Evolutionary conservation across 2,113 vertebrate genomes (phyloP).

Genomic region (Carassius auratus): DNA sequence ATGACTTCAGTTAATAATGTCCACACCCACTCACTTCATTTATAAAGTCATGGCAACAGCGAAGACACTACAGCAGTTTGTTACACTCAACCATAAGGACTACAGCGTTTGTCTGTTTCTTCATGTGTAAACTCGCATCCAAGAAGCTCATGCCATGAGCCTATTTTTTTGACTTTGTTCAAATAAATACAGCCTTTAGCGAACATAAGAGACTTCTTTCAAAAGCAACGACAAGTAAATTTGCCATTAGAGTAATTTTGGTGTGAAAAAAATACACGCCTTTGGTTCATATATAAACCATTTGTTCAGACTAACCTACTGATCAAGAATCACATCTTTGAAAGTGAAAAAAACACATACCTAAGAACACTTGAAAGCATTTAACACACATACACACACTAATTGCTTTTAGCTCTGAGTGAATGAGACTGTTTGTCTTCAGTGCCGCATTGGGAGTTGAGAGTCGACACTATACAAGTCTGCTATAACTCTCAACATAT

Average conservation of each 20-base stretch:
- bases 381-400: conserved; percentile 45
- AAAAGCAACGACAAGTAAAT: neutral
- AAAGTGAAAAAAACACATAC: conserved; percentile 20
- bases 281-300: neutral
- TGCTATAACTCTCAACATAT: conserved; percentile 61
- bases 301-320: neutral
- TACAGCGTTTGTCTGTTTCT: neutral
- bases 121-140: neutral
- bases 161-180: neutral
- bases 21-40: conserved; percentile 5
- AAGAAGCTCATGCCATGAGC: neutral
- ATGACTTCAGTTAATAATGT: neutral
- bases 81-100: neutral
- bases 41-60: neutral
- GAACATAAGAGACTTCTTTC: neutral
- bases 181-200: neutral
- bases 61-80: neutral
- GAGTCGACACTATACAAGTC: conserved; percentile 57
- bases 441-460: conserved; percentile 54
- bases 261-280: neutral
- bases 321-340: neutral
- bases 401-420: conserved; percentile 51
- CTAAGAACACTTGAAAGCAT: conserved; percentile 53
- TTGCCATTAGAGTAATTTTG: neutral
- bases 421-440: conserved; percentile 66